phyloP scores from a whole-genome alignment of 2,888 invertebrate genomes.

The Laspeyria flexula region DNA sequence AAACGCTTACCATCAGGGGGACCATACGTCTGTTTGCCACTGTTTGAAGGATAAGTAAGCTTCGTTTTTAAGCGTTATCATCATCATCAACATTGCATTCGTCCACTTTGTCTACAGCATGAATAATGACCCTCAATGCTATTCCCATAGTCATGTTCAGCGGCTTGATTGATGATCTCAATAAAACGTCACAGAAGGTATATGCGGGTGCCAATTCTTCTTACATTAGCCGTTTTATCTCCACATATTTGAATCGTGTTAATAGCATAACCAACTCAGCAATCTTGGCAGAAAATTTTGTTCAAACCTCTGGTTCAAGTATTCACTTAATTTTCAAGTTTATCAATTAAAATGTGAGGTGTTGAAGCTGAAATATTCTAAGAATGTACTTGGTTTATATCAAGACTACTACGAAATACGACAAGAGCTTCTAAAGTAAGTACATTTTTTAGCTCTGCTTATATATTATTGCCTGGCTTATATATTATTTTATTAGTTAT shows the following conservation, averaged over 20 bases:
- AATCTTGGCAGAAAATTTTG: background rate
- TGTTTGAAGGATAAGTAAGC: too few species aligned
- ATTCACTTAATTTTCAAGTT: background rate
- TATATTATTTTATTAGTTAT: too few species aligned
- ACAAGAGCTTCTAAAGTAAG: too few species aligned
- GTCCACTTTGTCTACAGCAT: background rate
- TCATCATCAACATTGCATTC: background rate
- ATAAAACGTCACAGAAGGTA: slow-evolving; percentile 2
- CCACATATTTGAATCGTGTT: background rate
- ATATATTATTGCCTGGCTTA: too few species aligned
- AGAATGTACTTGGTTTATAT: background rate
- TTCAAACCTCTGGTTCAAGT: background rate
- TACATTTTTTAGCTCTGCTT: too few species aligned
- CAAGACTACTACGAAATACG: background rate
- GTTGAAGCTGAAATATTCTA: background rate
- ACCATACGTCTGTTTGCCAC: too few species aligned
- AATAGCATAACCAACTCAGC: background rate
- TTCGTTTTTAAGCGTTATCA: background rate
- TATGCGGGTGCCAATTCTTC: background rate
- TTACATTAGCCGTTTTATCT: slow-evolving; percentile 3
- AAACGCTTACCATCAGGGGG: too few species aligned
- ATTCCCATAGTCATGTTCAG: slow-evolving; percentile 1
- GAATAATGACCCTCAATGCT: background rate
- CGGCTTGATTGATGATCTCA: slow-evolving; percentile 7
- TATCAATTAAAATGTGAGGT: background rate